A percentile compares a stretch with the other conserved stretches of the same genome.
These are phyloP conservation scores for Bufotes viridis DNA, from an alignment of 2,797 vertebrate species.

Conservation along the genomic window DNA sequence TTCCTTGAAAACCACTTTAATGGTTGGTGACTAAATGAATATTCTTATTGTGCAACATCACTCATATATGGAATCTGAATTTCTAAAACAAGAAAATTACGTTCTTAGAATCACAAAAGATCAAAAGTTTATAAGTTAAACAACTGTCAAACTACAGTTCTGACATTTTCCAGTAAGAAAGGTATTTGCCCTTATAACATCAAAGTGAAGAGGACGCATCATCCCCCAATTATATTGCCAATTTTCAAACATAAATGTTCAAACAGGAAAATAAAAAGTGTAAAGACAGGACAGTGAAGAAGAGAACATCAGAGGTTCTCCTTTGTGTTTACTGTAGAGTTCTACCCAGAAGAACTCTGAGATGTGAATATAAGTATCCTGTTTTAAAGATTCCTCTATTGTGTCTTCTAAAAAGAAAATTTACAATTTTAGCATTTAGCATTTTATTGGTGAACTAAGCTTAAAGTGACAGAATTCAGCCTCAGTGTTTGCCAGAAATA, in stretches of 20 bases:
- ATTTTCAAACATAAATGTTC: neutral
- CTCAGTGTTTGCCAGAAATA: too few species aligned
- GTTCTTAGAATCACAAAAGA: constrained; percentile 3
- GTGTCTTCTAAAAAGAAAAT: neutral
- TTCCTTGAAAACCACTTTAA: too few species aligned
- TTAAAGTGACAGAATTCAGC: too few species aligned
- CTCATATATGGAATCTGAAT: neutral
- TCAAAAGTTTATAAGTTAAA: constrained; percentile 7
- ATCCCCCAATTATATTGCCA: neutral
- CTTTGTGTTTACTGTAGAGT: neutral
- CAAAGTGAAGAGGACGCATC: neutral
- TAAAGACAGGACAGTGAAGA: neutral
- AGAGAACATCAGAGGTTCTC: neutral
- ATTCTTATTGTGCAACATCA: too few species aligned
- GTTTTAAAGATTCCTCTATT: too few species aligned
- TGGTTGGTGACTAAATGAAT: too few species aligned
- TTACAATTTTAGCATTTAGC: too few species aligned
- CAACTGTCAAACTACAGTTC: constrained; percentile 17
- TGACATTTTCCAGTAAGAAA: constrained; percentile 19
- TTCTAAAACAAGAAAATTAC: neutral
- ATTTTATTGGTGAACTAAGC: too few species aligned
- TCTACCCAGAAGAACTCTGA: neutral
- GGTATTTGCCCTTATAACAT: constrained; percentile 14
- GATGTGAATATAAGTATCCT: too few species aligned
- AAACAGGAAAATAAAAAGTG: neutral